Base-by-base conservation (phyloP, 2,113 vertebrate species). In the Pheucticus melanocephalus region DNA sequence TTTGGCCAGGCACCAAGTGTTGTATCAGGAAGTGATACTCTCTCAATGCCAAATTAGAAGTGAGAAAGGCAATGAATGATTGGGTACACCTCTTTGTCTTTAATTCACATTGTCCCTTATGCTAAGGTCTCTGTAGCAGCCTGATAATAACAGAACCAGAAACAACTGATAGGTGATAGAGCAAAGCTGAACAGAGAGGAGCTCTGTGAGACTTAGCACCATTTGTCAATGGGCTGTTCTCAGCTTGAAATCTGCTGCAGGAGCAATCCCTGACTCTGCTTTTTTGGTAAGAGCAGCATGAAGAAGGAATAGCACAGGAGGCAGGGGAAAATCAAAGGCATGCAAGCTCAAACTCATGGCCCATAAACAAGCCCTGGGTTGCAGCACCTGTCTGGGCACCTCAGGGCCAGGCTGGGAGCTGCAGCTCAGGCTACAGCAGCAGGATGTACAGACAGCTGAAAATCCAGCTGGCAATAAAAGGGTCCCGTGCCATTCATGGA, bases 321-420 rank as follows among this genome's bases (percentile, higher is more conserved):
- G 19, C 57, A 61, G 16, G 4, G 0, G 45, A 82, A 35, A 78
- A 35, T 44, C 65, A 19, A 72, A 89, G 73, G 33, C 70, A 57
- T 6, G 10, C 40, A 59, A 76, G 39, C 33, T 91, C 63, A 44
- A 82, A 63, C 31, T n/a, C 27, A 3, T 0, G 0, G 23, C 33
- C 53, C 8, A 2, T 11, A 17, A 48, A 33, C 0, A 0, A 59
- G 40, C 0, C 0, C 4, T 50, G 68, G 37, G 25, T 37, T 42
- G 30, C 30, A 23, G 5, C 7, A 0, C 57, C 69, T 85, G 69
- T 27, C n/a, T 25, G 51, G 39, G 42, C 25, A 76, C 61, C 61
- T 69, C 70, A 31, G 31, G 24, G 45, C 53, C 82, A 90, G 86
- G 31, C 22, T 79, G 22, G 45, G 69, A 81, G 83, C 10, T 64